A percentile compares a stretch with the other conserved stretches of the same genome.
Conservation (phyloP, 2,888 invertebrate genomes). For the Quadriops clusia region DNA sequence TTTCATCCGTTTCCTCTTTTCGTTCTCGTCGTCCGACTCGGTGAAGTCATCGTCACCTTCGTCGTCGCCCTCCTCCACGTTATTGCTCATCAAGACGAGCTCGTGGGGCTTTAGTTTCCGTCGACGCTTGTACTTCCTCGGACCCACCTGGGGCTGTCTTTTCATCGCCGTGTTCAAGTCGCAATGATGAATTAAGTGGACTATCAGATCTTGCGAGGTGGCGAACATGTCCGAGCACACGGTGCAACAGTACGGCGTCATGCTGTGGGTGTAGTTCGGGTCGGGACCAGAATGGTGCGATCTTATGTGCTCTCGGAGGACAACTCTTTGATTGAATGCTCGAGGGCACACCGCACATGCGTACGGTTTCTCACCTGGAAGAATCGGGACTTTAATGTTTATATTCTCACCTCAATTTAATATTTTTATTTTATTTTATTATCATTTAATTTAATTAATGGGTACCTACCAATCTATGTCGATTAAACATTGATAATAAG, state of each 20-base stretch:
- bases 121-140: conserved; percentile 65
- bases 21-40: conserved; percentile 27
- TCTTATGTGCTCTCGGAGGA: conserved; percentile 71
- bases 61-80: conserved; percentile 24
- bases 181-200: conserved; percentile 75
- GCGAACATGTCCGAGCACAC: conserved; percentile 62
- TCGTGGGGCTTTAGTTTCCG: conserved; percentile 61
- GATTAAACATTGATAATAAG: too few species aligned
- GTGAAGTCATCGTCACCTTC: conserved; percentile 33
- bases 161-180: conserved; percentile 75
- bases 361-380: conserved; percentile 76
- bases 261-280: conserved; percentile 48
- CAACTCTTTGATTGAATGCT: conserved; percentile 79
- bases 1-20: conserved; percentile 24
- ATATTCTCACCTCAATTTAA: too few species aligned
- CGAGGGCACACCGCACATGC: conserved; percentile 78
- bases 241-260: conserved; percentile 59
- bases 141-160: conserved; percentile 60
- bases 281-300: conserved; percentile 78
- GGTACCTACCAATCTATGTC: too few species aligned
- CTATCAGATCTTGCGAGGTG: conserved; percentile 63
- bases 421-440: too few species aligned
- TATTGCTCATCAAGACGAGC: conserved; percentile 35
- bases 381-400: conserved; percentile 24
- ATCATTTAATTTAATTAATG: too few species aligned